A percentile compares a stretch with the other conserved stretches of the same genome.
These are phyloP conservation scores for Patagioenas fasciata DNA, from an alignment of 2,113 vertebrate species.

Conservation along the genomic window DNA sequence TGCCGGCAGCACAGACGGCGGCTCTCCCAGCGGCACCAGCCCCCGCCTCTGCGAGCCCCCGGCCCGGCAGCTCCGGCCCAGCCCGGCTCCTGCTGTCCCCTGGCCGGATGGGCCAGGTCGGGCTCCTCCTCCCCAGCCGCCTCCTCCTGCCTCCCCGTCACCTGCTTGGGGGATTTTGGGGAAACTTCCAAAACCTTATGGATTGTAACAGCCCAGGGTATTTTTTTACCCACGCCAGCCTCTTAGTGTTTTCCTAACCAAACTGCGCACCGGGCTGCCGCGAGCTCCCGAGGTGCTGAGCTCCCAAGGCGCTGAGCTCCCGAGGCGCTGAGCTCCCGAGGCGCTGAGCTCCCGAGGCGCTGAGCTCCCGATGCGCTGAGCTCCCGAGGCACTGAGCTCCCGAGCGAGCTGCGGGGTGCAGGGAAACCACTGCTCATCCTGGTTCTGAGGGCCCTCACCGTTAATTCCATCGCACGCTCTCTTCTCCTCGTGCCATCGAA, in stretches of 20 bases:
- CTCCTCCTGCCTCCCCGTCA: background rate
- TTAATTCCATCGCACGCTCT: fast-evolving
- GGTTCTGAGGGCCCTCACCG: background rate
- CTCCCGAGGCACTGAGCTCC: background rate
- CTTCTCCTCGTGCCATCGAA: background rate
- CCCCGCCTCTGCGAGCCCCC: too few relatives aligned
- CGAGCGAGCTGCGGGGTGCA: too few relatives aligned
- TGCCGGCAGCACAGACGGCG: fast-evolving
- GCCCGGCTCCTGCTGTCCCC: background rate
- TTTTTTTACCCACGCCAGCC: background rate
- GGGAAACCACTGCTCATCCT: fast-evolving
- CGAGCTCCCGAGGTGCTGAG: background rate
- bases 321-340: background rate
- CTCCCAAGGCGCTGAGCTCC: background rate
- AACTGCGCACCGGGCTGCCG: background rate
- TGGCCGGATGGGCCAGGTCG: fast-evolving
- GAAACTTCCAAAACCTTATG: background rate
- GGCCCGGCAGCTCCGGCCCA: background rate
- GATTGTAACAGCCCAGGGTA: background rate
- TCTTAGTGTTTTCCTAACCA: background rate
- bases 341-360: background rate
- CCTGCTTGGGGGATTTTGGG: background rate
- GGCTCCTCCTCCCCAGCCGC: background rate
- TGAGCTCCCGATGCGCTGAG: background rate
- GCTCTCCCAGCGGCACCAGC: background rate